Conservation (phyloP, 2,888 invertebrate genomes). For the Cosmia trapezina region DNA sequence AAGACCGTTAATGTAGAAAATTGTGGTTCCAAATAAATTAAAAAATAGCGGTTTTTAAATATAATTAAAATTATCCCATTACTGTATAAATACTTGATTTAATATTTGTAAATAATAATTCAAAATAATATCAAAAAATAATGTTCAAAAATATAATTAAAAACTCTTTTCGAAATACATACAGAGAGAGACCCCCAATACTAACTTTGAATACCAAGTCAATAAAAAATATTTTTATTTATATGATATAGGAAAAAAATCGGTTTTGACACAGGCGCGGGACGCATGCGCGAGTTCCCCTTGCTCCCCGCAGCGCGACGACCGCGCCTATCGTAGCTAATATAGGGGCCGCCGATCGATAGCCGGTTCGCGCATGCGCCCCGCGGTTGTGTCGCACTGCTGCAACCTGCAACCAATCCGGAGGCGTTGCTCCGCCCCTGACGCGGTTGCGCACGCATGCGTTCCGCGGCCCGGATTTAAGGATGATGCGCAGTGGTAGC, state of each 20-base stretch:
- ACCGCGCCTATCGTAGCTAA: not conserved
- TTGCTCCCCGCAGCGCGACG: not conserved
- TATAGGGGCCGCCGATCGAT: conserved; percentile 38
- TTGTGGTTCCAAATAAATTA: not conserved
- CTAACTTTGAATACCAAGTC: not conserved
- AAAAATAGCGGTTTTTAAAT: not conserved
- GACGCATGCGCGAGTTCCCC: conserved; percentile 15
- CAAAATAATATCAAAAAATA: too few species aligned
- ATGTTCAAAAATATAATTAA: not conserved
- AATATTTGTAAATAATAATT: not conserved
- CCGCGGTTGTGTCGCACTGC: not conserved
- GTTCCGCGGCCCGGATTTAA: conserved; percentile 9
- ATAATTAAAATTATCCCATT: conserved; percentile 22
- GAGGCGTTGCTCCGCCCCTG: conserved; percentile 12
- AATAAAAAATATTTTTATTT: too few species aligned
- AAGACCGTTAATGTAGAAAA: not conserved
- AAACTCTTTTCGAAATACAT: not conserved
- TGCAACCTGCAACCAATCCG: not conserved
- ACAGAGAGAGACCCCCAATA: too few species aligned
- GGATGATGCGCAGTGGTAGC: too few species aligned
- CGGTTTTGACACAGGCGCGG: not conserved
- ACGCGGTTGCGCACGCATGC: conserved; percentile 16
- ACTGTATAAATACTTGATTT: conserved; percentile 17
- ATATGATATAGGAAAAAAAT: too few species aligned
- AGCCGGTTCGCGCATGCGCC: conserved; percentile 35